Base-by-base conservation (phyloP, 2,113 vertebrate species). In the Oostethus manadensis region DNA sequence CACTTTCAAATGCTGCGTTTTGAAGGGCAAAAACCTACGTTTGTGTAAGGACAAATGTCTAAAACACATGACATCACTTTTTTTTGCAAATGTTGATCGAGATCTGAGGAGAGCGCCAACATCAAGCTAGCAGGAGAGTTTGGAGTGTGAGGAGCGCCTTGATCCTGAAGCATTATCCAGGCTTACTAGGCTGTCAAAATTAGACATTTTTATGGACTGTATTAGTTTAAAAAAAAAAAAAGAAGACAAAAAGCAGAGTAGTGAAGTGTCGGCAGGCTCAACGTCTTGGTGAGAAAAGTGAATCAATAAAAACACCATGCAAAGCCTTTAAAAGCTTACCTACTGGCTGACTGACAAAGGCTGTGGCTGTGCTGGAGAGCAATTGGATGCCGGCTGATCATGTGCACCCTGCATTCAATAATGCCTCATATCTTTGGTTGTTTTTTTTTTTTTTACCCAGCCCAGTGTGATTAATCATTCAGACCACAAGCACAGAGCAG, bases 301-400 rank as follows among this genome's bases (percentile, higher is more conserved):
- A 77, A 77, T 73, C 62, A 57, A 77, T 78, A 74, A 62, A 68
- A 58, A 73, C 13, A 49, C 35, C 48, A 53, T 61, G 44, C 29
- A 69, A 68, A 49, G 55, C 64, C 72, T 60, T 66, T 45, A 68
- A 62, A 62, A 60, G 56, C 43, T 60, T 45, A 46, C 48, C 29
- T 45, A 35, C 14, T 26, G 58, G 64, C 56, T 70, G 40, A 14
- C 57, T 59, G 51, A 56, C 33, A 55, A 57, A 49, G 21, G 13
- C 17, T 68, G 43, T 3, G 21, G 45, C 49, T 47, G 21, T 51
- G 56, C 26, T 38, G 54, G 21, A 50, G 33, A 64, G 53, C 21
- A 35, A 3, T 48, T 51, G 55, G 42, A 46, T 3, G 22, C 47
- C 20, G 17, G 44, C 58, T 44, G 23, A 53, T 54, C 51, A 23